A percentile compares a stretch with the other conserved stretches of the same genome.
phyloP scores from a whole-genome alignment of 2,888 invertebrate species.

The Pseudoips prasinana region DNA sequence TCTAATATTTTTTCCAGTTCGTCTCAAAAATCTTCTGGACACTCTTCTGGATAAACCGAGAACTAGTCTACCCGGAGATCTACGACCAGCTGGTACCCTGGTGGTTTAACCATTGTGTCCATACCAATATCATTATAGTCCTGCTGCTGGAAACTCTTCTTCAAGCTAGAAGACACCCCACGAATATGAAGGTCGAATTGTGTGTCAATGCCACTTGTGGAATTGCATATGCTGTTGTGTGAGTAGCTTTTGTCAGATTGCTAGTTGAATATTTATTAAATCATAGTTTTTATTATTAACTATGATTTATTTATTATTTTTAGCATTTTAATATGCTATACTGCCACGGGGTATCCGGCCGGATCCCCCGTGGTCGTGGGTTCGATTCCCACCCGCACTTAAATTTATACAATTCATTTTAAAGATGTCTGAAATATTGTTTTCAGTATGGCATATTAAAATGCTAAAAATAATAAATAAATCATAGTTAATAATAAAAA shows the following conservation, averaged over 20 bases:
- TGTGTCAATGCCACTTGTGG: conserved; percentile 39
- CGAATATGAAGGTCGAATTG: conserved; percentile 48
- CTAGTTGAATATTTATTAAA: too few relatives aligned
- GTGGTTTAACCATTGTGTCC: conserved; percentile 83
- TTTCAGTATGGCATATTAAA: too few relatives aligned
- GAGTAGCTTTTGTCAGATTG: conserved; percentile 34
- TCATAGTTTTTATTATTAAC: too few relatives aligned
- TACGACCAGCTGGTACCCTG: conserved; percentile 77
- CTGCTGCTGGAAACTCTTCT: conserved; percentile 70
- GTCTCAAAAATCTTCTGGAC: conserved; percentile 80
- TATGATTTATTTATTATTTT: too few relatives aligned
- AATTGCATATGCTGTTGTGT: conserved; percentile 62
- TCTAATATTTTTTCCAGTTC: conserved; percentile 69
- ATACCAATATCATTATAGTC: conserved; percentile 76
- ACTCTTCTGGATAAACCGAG: conserved; percentile 76
- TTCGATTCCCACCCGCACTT: too few relatives aligned
- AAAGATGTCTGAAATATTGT: too few relatives aligned
- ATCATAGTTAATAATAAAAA: too few relatives aligned
- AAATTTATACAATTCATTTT: too few relatives aligned
- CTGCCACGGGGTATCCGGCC: too few relatives aligned
- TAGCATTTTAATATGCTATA: too few relatives aligned
- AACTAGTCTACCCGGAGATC: conserved; percentile 78
- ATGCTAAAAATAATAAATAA: too few relatives aligned
- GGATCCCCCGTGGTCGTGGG: too few relatives aligned
- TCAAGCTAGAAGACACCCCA: conserved; percentile 54